A percentile compares a stretch with the other conserved stretches of the same genome.
phyloP scores from a whole-genome alignment of 1,140 invertebrate species.

The Dinoponera quadriceps region DNA sequence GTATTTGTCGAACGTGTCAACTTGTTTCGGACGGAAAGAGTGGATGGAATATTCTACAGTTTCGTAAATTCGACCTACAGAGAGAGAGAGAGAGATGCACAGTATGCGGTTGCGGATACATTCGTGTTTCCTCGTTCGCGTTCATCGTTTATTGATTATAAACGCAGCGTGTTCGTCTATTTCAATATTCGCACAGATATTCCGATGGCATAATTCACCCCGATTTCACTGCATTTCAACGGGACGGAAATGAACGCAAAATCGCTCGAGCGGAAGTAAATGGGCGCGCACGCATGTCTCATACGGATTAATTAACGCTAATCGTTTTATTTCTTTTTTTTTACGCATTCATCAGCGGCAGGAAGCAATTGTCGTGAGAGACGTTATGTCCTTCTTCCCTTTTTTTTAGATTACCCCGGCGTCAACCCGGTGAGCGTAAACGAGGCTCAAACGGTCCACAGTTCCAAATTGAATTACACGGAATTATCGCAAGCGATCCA shows the following conservation, averaged over 20 bases:
- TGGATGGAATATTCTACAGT: not conserved
- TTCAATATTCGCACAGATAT: conserved; percentile 56
- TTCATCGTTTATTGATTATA: conserved; percentile 60
- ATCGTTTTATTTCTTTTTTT: conserved; percentile 18
- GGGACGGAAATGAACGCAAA: conserved; percentile 31
- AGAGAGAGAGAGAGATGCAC: not conserved
- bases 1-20: too few relatives aligned
- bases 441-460: conserved; percentile 73
- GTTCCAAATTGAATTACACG: conserved; percentile 70
- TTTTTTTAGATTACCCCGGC: conserved; percentile 80
- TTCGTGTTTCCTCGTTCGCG: not conserved
- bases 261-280: too few relatives aligned
- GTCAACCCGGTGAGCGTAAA: conserved; percentile 83
- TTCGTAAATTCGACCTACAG: not conserved
- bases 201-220: conserved; percentile 42
- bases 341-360: conserved; percentile 10
- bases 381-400: not conserved
- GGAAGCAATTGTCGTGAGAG: conserved; percentile 37
- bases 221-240: conserved; percentile 29
- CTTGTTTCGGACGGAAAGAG: too few relatives aligned
- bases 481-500: conserved; percentile 84
- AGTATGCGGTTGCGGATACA: conserved; percentile 19
- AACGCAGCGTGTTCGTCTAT: conserved; percentile 50
- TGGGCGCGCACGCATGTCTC: not conserved
- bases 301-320: conserved; percentile 39